Base-by-base conservation (phyloP, 2,888 invertebrate genomes). In the Spodoptera littoralis region DNA sequence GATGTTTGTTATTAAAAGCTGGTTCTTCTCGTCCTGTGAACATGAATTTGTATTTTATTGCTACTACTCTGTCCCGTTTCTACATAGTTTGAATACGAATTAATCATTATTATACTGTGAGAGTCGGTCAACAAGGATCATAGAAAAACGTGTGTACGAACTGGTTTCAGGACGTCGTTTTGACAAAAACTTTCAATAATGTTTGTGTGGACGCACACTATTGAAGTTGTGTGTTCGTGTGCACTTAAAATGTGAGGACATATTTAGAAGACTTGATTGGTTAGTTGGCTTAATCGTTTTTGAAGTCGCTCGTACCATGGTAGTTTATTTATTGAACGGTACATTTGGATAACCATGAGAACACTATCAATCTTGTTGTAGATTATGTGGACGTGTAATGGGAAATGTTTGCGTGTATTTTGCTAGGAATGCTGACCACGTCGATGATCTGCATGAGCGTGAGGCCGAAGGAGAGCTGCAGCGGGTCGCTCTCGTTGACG, bases 361-460 rank as follows among this genome's bases (percentile, higher is more conserved):
- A 80, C 55, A 50, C 41, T 11, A 64, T 76, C 44, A 69, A 70
- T 75, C 59, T 50, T 61, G 55, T 53, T 52, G 12, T 57, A 11
- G 22, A 24, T 43, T 53, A 45, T 18, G 36, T 8, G 36, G n/a
- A 27, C 4, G 12, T 48, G n/a, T 30, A 36, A 4, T 13, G 11
- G 18, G 27, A 24, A 22, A 12, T 24, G 52, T 44, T 13, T 9
- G n/a, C n/a, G 4, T 27, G 24, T 11, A 13, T 43, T 12, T 48
- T 12, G 43, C 49, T 9, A n/a, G 30, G 9, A 11, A 48, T 52
- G 96, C 97, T 96, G 96, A 98, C 98, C 97, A 98, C 98, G 96
- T 98, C 98, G 94, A 98, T 98, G 95, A 98, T 98, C 96, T 98
- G 98, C 98, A 98, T 98, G 94, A 98, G 97, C 91, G 98, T 98